Evolutionary conservation across 2,888 invertebrate genomes (phyloP).

Genomic region (Sarcophaga rosellei): DNA sequence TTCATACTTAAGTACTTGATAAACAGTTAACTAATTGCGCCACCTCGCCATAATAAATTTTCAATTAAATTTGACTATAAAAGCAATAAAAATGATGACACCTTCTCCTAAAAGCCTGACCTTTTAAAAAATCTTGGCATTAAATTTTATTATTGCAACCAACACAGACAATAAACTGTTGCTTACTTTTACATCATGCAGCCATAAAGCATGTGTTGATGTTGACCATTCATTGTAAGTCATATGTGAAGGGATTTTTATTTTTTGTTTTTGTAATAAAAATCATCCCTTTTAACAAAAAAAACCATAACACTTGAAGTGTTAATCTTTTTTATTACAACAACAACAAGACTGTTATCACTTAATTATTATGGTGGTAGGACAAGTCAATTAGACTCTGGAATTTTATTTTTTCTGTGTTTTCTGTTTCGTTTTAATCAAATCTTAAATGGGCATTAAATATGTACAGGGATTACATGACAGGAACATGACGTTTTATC

Average conservation of each 20-base stretch:
- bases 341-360: not conserved
- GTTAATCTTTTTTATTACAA: not conserved
- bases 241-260: not conserved
- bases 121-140: not conserved
- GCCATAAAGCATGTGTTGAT: not conserved
- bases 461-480: not conserved
- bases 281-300: not conserved
- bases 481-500: not conserved
- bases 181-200: not conserved
- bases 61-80: slow-evolving; percentile 2
- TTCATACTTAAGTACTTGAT: not conserved
- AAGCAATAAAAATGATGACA: not conserved
- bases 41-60: slow-evolving; percentile 1
- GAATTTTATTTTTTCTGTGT: not conserved
- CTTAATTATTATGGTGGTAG: not conserved
- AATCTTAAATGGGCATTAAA: not conserved
- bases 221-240: not conserved
- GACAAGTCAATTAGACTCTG: not conserved
- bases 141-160: not conserved
- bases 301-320: not conserved
- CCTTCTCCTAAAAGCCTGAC: not conserved
- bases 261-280: not conserved
- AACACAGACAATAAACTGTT: not conserved
- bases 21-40: not conserved
- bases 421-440: not conserved